A percentile compares a stretch with the other conserved stretches of the same genome.
These are phyloP conservation scores for Cyaniris semiargus DNA, from an alignment of 2,888 invertebrate species.

Conservation along the genomic window DNA sequence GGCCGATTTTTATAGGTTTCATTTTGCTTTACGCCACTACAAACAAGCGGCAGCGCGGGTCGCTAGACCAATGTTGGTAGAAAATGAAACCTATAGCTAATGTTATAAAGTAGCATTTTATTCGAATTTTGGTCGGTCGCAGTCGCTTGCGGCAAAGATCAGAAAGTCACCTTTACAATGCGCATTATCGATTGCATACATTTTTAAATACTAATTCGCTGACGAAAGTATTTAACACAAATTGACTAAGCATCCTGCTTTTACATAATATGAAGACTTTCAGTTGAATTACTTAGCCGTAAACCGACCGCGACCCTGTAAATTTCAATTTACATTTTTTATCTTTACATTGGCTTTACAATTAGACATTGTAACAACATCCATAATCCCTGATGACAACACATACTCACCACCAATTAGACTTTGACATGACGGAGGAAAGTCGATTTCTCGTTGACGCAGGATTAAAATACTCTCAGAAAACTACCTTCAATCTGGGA, in stretches of 20 bases:
- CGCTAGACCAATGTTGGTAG: no score
- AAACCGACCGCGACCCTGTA: neutral
- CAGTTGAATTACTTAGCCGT: neutral
- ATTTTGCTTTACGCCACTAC: no score
- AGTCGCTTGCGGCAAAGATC: no score
- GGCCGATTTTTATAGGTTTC: no score
- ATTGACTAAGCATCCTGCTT: neutral
- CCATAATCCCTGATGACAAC: neutral
- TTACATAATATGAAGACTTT: neutral
- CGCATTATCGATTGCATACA: no score
- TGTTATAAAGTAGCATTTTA: no score
- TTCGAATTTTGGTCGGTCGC: no score
- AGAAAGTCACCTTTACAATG: no score
- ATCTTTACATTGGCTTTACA: neutral
- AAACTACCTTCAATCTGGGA: neutral
- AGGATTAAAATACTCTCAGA: neutral
- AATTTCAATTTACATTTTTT: neutral
- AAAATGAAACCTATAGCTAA: no score
- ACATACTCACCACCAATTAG: neutral
- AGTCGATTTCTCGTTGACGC: neutral
- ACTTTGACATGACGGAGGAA: neutral
- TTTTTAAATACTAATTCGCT: no score
- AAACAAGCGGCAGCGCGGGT: no score
- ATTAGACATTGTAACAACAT: neutral
- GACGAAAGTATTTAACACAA: neutral